Conservation (phyloP, 2,797 vertebrate species). For the Mormyrus proboscirostris region DNA sequence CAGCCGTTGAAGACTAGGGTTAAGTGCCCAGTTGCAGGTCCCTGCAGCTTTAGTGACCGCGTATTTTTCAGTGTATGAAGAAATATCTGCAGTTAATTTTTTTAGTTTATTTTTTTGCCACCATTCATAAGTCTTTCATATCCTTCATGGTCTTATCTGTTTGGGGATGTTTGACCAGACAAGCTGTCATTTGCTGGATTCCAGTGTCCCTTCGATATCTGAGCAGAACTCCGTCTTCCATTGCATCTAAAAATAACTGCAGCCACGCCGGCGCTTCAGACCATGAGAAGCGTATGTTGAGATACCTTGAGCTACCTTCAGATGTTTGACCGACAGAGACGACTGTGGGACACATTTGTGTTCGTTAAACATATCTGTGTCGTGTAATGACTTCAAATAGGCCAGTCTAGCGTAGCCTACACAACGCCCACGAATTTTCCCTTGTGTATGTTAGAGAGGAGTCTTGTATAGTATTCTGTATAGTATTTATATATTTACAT, state of each 20-base stretch:
- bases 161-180: not conserved
- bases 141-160: not conserved
- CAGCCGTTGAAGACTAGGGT: not conserved
- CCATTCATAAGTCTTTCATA: not conserved
- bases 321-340: not conserved
- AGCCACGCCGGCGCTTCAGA: not conserved
- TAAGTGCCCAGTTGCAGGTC: not conserved
- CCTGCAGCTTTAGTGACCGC: not conserved
- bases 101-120: not conserved
- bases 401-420: not conserved
- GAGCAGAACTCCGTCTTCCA: not conserved
- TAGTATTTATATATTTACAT: not conserved
- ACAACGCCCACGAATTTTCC: not conserved
- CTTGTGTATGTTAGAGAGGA: not conserved
- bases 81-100: not conserved
- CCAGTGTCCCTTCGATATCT: not conserved
- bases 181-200: not conserved
- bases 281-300: not conserved
- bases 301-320: not conserved
- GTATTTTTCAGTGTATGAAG: not conserved
- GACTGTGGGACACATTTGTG: not conserved
- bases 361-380: not conserved
- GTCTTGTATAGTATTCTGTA: not conserved
- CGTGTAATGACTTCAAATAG: not conserved
- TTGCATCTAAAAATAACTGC: not conserved